Percentiles rank a stretch among this genome's conserved stretches.
Evolutionary conservation across 2,797 vertebrate species (phyloP).

Genomic region (Sparidentex hasta): DNA sequence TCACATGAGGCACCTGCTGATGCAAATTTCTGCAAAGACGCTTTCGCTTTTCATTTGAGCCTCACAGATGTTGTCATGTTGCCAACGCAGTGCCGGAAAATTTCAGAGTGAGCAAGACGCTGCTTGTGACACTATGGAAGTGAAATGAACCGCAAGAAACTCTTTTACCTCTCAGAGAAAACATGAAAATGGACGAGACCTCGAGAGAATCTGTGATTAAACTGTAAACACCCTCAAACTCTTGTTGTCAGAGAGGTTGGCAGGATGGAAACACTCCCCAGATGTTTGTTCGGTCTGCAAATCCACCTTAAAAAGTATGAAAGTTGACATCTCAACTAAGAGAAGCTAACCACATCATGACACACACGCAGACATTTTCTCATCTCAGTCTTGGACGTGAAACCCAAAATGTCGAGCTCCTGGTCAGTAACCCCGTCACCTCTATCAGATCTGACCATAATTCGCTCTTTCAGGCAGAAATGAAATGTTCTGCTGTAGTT

Average conservation of each 20-base stretch:
- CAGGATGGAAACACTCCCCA: too few species aligned
- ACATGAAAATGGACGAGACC: too few species aligned
- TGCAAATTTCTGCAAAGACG: neutral
- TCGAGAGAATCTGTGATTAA: too few species aligned
- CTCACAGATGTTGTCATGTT: neutral
- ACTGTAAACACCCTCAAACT: too few species aligned
- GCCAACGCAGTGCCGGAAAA: too few species aligned
- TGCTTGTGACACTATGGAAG: constrained; percentile 15
- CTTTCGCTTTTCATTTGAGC: constrained; percentile 31
- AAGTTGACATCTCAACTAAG: neutral
- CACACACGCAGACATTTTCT: neutral
- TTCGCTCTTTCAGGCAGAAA: neutral
- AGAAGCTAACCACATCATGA: neutral
- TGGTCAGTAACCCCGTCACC: neutral
- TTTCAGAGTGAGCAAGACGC: too few species aligned
- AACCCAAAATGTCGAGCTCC: neutral
- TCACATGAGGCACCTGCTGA: neutral
- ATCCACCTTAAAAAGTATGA: too few species aligned
- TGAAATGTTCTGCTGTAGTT: neutral
- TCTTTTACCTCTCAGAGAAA: neutral
- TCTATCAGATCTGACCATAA: neutral
- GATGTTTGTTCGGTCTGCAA: too few species aligned
- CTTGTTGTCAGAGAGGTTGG: too few species aligned
- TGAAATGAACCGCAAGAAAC: too few species aligned
- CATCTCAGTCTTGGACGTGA: neutral